Evolutionary conservation across 2,888 invertebrate genomes (phyloP).

Genomic region (Amphiduros pacificus): DNA sequence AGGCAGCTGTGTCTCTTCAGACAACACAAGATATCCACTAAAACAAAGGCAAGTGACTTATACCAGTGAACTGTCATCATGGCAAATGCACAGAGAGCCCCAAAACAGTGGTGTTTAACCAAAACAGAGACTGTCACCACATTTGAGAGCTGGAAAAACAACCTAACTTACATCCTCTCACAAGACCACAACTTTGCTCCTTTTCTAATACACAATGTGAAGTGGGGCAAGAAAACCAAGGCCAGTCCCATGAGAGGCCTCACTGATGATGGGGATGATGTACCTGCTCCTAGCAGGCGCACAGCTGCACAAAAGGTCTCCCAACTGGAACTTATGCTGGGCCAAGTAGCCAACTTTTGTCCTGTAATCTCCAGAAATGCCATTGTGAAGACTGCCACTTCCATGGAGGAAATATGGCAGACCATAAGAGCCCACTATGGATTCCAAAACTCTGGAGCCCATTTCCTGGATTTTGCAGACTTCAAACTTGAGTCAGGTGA

Average conservation of each 20-base stretch:
- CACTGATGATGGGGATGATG: constrained; percentile 20
- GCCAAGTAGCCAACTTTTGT: constrained; percentile 30
- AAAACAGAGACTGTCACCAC: constrained; percentile 31
- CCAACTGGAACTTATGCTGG: constrained; percentile 28
- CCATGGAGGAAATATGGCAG: constrained; percentile 18
- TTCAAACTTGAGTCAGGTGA: constrained; percentile 28
- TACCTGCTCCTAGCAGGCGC: constrained; percentile 7
- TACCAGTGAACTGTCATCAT: too few relatives aligned
- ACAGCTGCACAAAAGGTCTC: constrained; percentile 25
- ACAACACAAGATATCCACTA: too few relatives aligned
- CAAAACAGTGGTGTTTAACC: constrained; percentile 32
- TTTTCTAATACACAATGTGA: constrained; percentile 23
- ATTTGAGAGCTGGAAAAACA: constrained; percentile 30
- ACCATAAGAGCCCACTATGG: constrained; percentile 33
- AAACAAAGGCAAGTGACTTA: too few relatives aligned
- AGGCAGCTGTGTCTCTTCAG: too few relatives aligned
- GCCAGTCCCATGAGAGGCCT: constrained; percentile 19
- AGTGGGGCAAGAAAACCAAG: constrained; percentile 25
- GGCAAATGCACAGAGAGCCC: constrained; percentile 20
- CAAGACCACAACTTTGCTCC: constrained; percentile 25
- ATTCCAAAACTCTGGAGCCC: constrained; percentile 34
- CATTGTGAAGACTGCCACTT: constrained; percentile 14
- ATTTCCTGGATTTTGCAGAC: constrained; percentile 29
- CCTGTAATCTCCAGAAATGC: constrained; percentile 15
- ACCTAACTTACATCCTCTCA: constrained; percentile 26